Percentiles rank a stretch among this genome's conserved stretches.
Conservation (phyloP, 2,797 vertebrate genomes). For the Meriones psammophilus region DNA sequence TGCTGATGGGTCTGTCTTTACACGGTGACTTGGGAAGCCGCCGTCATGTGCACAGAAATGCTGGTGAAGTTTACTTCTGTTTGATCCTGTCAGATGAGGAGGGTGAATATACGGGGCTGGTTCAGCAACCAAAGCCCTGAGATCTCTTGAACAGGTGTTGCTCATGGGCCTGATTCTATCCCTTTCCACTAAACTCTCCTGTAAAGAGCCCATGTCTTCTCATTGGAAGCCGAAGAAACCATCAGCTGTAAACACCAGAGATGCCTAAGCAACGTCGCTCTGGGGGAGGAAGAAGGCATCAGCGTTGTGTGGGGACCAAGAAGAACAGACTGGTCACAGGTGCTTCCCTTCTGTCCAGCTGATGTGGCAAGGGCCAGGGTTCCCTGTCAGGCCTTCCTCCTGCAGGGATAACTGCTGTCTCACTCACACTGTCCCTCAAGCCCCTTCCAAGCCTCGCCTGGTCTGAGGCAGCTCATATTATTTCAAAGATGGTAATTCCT, state of each 20-base stretch:
- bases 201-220: neutral
- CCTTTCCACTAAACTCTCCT: neutral
- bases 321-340: neutral
- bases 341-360: neutral
- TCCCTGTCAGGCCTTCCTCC: neutral
- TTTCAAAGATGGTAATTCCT: conserved; percentile 46
- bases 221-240: neutral
- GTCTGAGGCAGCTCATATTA: neutral
- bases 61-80: conserved; percentile 40
- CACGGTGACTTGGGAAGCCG: neutral
- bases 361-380: neutral
- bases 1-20: neutral
- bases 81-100: neutral
- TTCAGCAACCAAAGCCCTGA: neutral
- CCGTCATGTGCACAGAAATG: neutral
- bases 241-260: neutral
- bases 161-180: neutral
- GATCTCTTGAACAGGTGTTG: neutral
- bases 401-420: conserved; percentile 5
- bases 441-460: neutral
- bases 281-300: neutral
- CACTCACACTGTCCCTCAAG: neutral
- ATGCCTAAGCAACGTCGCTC: neutral
- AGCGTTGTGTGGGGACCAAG: neutral
- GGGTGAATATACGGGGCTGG: neutral